These are phyloP conservation scores for Styela plicata DNA, from an alignment of 23 tunicate species.

Conservation along the genomic window DNA sequence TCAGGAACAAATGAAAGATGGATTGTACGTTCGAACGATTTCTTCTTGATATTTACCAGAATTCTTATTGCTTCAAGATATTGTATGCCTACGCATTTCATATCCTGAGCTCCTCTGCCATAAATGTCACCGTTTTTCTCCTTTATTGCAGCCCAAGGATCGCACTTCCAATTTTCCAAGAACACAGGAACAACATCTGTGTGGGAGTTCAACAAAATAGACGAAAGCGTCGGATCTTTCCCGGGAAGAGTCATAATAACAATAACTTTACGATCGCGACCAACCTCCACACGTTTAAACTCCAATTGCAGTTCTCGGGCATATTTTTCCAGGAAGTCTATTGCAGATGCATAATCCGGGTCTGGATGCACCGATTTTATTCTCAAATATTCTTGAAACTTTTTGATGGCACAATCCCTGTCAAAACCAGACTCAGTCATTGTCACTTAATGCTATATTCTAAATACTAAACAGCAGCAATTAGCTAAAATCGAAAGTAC, in stretches of 20 bases:
- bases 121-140: constrained; percentile 89
- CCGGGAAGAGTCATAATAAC: constrained; percentile 78
- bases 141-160: constrained; percentile 83
- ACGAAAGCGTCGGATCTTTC: constrained; percentile 54
- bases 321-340: constrained; percentile 53
- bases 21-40: constrained; percentile 37
- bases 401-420: constrained; percentile 33
- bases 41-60: constrained; percentile 35
- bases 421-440: too few relatives aligned
- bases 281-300: not conserved
- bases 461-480: too few relatives aligned
- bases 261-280: not conserved
- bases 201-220: constrained; percentile 84
- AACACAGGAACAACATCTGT: constrained; percentile 93
- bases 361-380: constrained; percentile 87
- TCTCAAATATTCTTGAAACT: constrained; percentile 72
- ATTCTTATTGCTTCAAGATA: constrained; percentile 87
- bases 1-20: constrained; percentile 81
- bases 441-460: too few relatives aligned
- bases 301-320: constrained; percentile 48
- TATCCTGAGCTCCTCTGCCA: constrained; percentile 93
- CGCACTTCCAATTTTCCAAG: constrained; percentile 81
- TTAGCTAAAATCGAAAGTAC: not conserved
- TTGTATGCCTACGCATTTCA: constrained; percentile 97
- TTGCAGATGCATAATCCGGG: constrained; percentile 74